phyloP scores from a whole-genome alignment of 2,113 vertebrate species.

The Pseudolaguvia tuberculata region DNA sequence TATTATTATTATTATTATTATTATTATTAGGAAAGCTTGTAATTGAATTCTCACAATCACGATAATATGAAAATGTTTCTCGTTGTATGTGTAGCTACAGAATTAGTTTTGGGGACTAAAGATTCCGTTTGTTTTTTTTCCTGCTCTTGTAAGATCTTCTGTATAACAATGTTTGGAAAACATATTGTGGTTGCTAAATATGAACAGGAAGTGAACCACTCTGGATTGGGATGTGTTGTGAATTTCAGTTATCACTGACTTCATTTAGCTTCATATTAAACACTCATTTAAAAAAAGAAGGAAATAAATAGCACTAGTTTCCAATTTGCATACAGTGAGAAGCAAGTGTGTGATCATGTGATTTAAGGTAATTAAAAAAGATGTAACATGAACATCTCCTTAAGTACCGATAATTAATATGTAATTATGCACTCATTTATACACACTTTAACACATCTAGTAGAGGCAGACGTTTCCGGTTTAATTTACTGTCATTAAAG shows the following conservation, averaged over 20 bases:
- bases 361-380: conserved; percentile 62
- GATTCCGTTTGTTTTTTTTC: background rate
- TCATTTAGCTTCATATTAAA: conserved; percentile 19
- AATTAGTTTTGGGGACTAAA: background rate
- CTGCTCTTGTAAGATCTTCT: background rate
- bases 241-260: conserved; percentile 29
- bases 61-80: background rate
- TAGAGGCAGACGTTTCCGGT: conserved; percentile 53
- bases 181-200: conserved; percentile 10
- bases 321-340: conserved; percentile 56
- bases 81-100: background rate
- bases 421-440: conserved; percentile 62
- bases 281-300: conserved; percentile 21
- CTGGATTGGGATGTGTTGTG: conserved; percentile 1
- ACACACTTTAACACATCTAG: conserved; percentile 59
- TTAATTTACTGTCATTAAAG: conserved; percentile 53
- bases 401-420: conserved; percentile 63
- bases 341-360: conserved; percentile 51
- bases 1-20: too few species aligned
- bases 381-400: conserved; percentile 60
- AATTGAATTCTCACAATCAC: background rate
- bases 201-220: conserved; percentile 19
- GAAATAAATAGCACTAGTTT: conserved; percentile 8
- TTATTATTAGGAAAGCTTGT: too few species aligned
- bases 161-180: conserved; percentile 8